A percentile compares a stretch with the other conserved stretches of the same genome.
These are phyloP conservation scores for Astreopora myriophthalma DNA, from an alignment of 64 coral and sea anemone species.

Conservation along the genomic window DNA sequence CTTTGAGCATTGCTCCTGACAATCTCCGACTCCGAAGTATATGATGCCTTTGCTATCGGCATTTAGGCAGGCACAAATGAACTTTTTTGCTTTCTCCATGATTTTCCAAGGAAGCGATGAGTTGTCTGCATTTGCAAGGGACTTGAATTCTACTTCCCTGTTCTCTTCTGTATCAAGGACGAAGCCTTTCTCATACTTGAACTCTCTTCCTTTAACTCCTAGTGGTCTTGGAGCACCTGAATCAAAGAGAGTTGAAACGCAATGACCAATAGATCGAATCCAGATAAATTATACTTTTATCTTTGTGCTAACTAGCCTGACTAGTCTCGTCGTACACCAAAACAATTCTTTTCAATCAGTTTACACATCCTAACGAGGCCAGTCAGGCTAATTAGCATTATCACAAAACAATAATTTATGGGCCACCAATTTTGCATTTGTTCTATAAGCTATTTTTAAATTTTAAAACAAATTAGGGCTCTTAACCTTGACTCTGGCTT, in stretches of 20 bases:
- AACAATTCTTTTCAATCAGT: too few species aligned
- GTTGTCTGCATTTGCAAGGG: background rate
- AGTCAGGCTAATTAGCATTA: too few species aligned
- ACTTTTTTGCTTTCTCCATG: slow-evolving; percentile 60
- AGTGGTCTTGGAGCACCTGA: slow-evolving; percentile 29
- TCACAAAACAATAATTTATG: too few species aligned
- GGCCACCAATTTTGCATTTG: too few species aligned
- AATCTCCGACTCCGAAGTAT: slow-evolving; percentile 55
- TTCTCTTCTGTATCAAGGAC: slow-evolving; percentile 49
- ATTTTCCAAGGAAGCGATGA: slow-evolving; percentile 51
- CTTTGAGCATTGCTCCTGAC: slow-evolving; percentile 26
- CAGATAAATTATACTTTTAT: too few species aligned
- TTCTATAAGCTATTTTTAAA: too few species aligned
- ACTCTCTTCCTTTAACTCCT: slow-evolving; percentile 31
- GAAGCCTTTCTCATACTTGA: background rate
- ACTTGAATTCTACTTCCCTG: slow-evolving; percentile 59
- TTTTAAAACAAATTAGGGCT: too few species aligned
- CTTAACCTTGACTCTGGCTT: too few species aligned
- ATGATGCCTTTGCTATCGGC: slow-evolving; percentile 49
- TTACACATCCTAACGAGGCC: too few species aligned
- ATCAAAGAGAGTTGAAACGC: background rate
- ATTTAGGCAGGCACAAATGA: slow-evolving; percentile 58
- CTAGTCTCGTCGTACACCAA: too few species aligned
- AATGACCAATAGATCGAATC: background rate
- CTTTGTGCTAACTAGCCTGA: too few species aligned